These are phyloP conservation scores for Dione vanillae DNA, from an alignment of 2,888 invertebrate species.

Conservation along the genomic window DNA sequence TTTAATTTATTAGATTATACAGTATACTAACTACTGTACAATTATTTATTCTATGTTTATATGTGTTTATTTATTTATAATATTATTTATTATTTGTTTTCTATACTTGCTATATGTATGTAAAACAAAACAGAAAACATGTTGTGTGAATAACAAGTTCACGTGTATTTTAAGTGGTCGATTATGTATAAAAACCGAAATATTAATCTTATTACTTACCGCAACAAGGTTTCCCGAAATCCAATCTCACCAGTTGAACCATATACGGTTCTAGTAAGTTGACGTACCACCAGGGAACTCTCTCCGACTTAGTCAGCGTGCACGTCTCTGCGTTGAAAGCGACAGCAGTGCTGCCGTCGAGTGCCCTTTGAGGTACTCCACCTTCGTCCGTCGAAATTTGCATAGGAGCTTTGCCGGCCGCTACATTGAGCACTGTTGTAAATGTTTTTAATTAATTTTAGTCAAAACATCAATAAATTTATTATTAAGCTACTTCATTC, in stretches of 20 bases:
- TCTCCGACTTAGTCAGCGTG: conserved; percentile 92
- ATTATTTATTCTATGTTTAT: no score
- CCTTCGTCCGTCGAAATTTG: conserved; percentile 92
- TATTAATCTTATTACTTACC: conserved; percentile 85
- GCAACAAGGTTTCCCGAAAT: conserved; percentile 96
- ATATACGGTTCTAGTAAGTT: conserved; percentile 97
- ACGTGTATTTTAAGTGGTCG: no score
- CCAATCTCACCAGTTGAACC: conserved; percentile 95
- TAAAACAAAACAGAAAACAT: no score
- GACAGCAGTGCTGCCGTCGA: conserved; percentile 94
- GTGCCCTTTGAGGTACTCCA: conserved; percentile 95
- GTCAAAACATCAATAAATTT: no score
- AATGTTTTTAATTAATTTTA: no score
- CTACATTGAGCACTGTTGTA: conserved; percentile 93
- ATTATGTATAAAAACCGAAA: not conserved
- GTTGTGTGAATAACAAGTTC: no score
- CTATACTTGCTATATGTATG: no score
- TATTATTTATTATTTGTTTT: no score
- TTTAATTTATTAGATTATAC: not conserved
- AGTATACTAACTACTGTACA: no score
- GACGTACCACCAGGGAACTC: conserved; percentile 98
- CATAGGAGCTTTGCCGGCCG: conserved; percentile 97
- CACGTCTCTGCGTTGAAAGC: conserved; percentile 93
- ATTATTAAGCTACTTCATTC: no score
- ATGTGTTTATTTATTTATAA: no score